Percentiles rank a stretch among this genome's conserved stretches.
These are phyloP conservation scores for Halcyon leucocephala DNA, from an alignment of 2,797 vertebrate species.

Conservation along the genomic window DNA sequence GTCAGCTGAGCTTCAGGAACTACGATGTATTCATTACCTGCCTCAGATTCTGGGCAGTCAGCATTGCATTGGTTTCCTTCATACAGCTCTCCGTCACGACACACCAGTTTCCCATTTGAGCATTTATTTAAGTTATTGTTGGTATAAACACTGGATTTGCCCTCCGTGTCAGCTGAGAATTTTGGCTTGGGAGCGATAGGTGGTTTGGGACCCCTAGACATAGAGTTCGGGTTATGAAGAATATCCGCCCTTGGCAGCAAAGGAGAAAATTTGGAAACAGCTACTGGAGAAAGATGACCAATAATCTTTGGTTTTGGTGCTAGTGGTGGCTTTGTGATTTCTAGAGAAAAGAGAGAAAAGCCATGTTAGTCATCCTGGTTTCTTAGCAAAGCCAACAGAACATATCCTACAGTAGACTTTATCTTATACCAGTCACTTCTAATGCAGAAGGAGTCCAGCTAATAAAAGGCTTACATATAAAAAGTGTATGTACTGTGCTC, in stretches of 20 bases:
- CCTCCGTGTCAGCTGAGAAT: slow-evolving; percentile 79
- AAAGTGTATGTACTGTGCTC: background rate
- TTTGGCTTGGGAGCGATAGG: slow-evolving; percentile 91
- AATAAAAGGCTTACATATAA: background rate
- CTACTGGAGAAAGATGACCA: slow-evolving; percentile 75
- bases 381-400: background rate
- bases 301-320: slow-evolving; percentile 89
- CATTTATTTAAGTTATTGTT: slow-evolving; percentile 78
- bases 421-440: background rate
- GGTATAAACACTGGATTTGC: slow-evolving; percentile 65
- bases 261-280: slow-evolving; percentile 77
- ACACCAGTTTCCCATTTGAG: slow-evolving; percentile 83
- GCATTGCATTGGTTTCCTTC: slow-evolving; percentile 63
- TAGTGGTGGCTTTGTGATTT: slow-evolving; percentile 88
- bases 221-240: slow-evolving; percentile 71
- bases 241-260: slow-evolving; percentile 79
- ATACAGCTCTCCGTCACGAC: slow-evolving; percentile 75
- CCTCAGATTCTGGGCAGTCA: slow-evolving; percentile 66
- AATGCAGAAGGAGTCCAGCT: background rate
- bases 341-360: slow-evolving; percentile 82
- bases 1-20: slow-evolving; percentile 36
- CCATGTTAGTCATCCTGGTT: slow-evolving; percentile 18
- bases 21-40: slow-evolving; percentile 63
- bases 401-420: background rate
- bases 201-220: slow-evolving; percentile 88